phyloP scores from a whole-genome alignment of 2,113 vertebrate species.

The Pholis gunnellus region DNA sequence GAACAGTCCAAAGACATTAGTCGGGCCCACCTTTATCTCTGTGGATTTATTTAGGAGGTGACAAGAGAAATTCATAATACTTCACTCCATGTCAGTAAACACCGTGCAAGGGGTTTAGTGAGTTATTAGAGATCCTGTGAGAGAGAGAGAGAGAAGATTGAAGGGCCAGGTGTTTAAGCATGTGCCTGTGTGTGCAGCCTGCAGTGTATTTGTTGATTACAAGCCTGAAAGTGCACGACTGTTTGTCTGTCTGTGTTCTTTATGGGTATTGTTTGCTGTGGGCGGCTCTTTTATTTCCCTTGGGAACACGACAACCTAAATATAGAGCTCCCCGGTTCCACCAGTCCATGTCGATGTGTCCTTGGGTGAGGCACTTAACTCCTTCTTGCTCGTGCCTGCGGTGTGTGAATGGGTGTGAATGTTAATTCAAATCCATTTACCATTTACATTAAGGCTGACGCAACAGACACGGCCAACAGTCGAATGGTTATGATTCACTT shows the following conservation, averaged over 20 bases:
- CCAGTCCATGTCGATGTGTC: not conserved
- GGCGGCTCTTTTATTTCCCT: not conserved
- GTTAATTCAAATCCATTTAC: not conserved
- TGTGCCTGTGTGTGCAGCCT: not conserved
- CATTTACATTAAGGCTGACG: not conserved
- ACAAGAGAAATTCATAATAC: not conserved
- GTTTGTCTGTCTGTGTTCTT: constrained; percentile 14
- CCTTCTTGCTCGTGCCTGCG: too few relatives aligned
- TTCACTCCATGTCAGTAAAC: not conserved
- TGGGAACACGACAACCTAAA: constrained; percentile 14
- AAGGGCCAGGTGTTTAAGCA: not conserved
- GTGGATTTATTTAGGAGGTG: constrained; percentile 12
- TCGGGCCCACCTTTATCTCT: not conserved
- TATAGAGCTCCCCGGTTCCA: not conserved
- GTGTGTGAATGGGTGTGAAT: not conserved
- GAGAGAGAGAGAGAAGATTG: not conserved
- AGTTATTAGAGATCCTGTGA: not conserved
- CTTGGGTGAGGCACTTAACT: not conserved
- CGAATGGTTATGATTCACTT: not conserved
- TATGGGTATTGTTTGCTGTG: constrained; percentile 28
- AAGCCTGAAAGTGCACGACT: not conserved
- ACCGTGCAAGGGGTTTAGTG: not conserved
- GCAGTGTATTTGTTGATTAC: not conserved
- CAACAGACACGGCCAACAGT: not conserved
- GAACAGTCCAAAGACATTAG: not conserved